phyloP scores from a whole-genome alignment of 1,140 invertebrate species.

The Melipona quadrifasciata region DNA sequence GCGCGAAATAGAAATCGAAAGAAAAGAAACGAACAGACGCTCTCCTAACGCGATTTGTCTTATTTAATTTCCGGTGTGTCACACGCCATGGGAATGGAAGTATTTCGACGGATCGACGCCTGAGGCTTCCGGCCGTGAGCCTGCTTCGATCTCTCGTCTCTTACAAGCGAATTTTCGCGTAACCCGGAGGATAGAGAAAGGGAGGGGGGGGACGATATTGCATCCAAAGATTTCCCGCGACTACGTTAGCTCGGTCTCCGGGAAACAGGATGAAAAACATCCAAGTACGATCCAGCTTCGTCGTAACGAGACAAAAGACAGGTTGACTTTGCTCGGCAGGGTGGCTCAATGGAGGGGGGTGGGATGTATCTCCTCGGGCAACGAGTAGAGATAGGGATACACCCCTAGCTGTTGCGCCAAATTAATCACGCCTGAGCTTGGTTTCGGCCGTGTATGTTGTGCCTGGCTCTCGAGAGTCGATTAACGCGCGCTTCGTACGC shows the following conservation, averaged over 20 bases:
- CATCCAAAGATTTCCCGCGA: not conserved
- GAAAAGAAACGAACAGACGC: not conserved
- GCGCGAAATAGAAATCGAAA: too few relatives aligned
- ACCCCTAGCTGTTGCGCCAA: not conserved
- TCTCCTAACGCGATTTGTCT: constrained; percentile 17
- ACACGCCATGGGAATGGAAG: not conserved
- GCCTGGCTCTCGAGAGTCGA: not conserved
- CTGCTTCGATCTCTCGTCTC: not conserved
- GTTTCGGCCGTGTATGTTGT: not conserved
- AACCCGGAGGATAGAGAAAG: too few relatives aligned
- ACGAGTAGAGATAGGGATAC: not conserved
- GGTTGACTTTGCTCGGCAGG: not conserved
- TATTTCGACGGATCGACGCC: constrained; percentile 14
- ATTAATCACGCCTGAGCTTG: not conserved
- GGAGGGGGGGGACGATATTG: too few relatives aligned
- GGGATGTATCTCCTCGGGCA: not conserved
- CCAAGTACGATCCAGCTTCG: too few relatives aligned
- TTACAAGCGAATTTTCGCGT: constrained; percentile 13
- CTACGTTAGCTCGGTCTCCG: not conserved
- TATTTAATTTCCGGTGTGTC: constrained; percentile 28
- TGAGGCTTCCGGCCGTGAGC: not conserved
- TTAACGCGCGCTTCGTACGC: not conserved
- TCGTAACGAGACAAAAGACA: not conserved
- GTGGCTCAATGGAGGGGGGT: not conserved
- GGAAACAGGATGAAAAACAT: too few relatives aligned